Evolutionary conservation across 1,140 invertebrate genomes (phyloP).

Genomic region (Coboldia fuscipes): DNA sequence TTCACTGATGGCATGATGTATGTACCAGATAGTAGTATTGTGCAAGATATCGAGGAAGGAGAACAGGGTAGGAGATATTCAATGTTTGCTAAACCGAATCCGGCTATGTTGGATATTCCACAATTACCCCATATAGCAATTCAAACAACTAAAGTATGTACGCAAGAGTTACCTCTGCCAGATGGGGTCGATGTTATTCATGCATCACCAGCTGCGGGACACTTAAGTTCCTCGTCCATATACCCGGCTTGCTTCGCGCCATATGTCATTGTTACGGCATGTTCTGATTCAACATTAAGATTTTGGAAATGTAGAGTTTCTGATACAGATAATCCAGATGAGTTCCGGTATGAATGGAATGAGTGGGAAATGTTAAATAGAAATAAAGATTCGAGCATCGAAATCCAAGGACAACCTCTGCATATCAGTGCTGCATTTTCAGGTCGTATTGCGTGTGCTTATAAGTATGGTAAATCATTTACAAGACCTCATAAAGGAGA

Average conservation of each 20-base stretch:
- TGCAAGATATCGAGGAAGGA: constrained; percentile 55
- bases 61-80: constrained; percentile 11
- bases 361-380: constrained; percentile 81
- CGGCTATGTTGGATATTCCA: constrained; percentile 7
- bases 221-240: constrained; percentile 93
- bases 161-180: constrained; percentile 65
- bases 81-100: constrained; percentile 4
- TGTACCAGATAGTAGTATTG: constrained; percentile 69
- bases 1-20: constrained; percentile 61
- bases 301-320: constrained; percentile 66
- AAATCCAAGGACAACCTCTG: constrained; percentile 67
- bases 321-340: constrained; percentile 24
- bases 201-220: constrained; percentile 82
- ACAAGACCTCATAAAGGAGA: constrained; percentile 54
- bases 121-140: constrained; percentile 30
- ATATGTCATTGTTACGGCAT: constrained; percentile 86
- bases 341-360: constrained; percentile 52
- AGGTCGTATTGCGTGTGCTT: constrained; percentile 89
- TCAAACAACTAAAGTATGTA: constrained; percentile 51
- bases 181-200: constrained; percentile 80
- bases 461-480: constrained; percentile 75
- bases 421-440: constrained; percentile 94
- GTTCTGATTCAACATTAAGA: constrained; percentile 57
- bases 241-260: constrained; percentile 96
- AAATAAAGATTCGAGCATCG: constrained; percentile 63